Evolutionary conservation across 2,113 vertebrate genomes (phyloP).

Genomic region (human): GRCh38 chr13:68031001-68031500

Average conservation of each 20-base stretch:
- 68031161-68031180: not conserved
- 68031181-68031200: not conserved
- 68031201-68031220: not conserved
- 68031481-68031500: not conserved
- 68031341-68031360: not conserved
- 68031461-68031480: not conserved
- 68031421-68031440: not conserved
- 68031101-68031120: not conserved
- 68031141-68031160: not conserved
- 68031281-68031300: not conserved
- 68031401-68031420: not conserved
- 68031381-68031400: not conserved
- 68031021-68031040: not conserved
- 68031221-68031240: not conserved
- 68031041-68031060: not conserved
- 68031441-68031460: not conserved
- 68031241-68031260: not conserved
- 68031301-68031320: not conserved
- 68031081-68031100: not conserved
- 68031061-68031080: not conserved
- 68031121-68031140: not conserved
- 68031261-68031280: not conserved
- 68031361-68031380: not conserved
- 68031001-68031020: not conserved
- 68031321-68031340: not conserved